Base-by-base conservation (phyloP, 2,797 vertebrate species). In the Falco columbarius region DNA sequence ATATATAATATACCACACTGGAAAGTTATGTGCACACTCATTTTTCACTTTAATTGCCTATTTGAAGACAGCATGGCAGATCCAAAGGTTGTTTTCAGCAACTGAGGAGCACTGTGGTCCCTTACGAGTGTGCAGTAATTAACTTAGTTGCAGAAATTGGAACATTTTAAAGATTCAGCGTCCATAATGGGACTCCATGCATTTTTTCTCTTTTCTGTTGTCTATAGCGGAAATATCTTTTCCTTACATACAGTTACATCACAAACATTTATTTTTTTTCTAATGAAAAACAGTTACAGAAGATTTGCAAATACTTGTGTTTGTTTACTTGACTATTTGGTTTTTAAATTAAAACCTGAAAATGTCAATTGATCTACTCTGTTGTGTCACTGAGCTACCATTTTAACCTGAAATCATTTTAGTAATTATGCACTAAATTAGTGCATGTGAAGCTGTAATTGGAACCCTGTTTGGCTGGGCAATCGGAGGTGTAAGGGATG, bases 1-100 rank as follows among this genome's bases (percentile, higher is more conserved):
- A 91, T 96, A 71, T 89, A 67, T 95, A 93, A 96, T 97, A 85
- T 21, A 38, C 85, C 82, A 81, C 93, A 87, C 84, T 90, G 95
- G 91, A 82, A 94, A 97, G 89, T 96, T 98, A 88, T 32, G 61
- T 83, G 73, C 32, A 34, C 76, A 96, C 96, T 97, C 97, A 97
- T 98, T 98, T 98, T 98, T 98, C 97, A 98, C 94, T 96, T 97
- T 98, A 98, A 98, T 98, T 98, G 96, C 97, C 96, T 97, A 26
- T 97, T 95, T 97, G 94, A 98, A 96, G 95, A 87, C 91, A 97
- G 90, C 73, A 24, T 96, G 97, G 97, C 96, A 97, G 95, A 97
- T 97, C 66, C 97, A 98, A 98, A 98, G 97, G 98, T 98, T 98
- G 96, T 89, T 92, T 96, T 95, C 94, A 95, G 90, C 91, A 94